Conservation (phyloP, 2,888 invertebrate species). For the Coleophora flavipennella region DNA sequence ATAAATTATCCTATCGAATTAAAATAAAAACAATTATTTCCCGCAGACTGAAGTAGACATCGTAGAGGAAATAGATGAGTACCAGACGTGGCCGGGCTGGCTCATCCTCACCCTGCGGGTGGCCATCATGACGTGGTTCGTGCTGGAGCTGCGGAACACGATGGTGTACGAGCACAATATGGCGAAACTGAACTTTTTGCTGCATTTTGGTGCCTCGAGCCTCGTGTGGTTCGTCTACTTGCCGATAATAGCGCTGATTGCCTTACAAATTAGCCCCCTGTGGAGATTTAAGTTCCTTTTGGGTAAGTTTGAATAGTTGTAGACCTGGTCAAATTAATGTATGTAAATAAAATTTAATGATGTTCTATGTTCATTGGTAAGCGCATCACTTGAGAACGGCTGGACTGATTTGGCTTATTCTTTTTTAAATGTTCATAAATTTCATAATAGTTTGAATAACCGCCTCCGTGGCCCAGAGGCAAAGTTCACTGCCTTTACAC, state of each 20-base stretch:
- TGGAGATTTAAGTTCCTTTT: conserved; percentile 96
- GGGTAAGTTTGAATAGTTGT: conserved; percentile 67
- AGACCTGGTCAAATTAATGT: conserved; percentile 21
- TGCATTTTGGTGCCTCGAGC: conserved; percentile 97
- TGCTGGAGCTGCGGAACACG: conserved; percentile 76
- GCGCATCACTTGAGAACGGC: no score
- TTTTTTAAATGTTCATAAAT: no score
- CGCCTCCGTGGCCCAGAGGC: no score
- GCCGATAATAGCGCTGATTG: conserved; percentile 94
- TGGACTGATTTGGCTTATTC: no score
- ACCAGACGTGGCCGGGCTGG: conserved; percentile 98
- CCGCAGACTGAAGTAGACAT: conserved; percentile 94
- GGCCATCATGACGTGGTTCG: conserved; percentile 91
- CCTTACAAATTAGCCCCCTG: conserved; percentile 92
- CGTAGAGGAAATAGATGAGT: conserved; percentile 96
- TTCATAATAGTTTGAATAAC: not conserved
- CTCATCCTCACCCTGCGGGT: conserved; percentile 90
- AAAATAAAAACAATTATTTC: not conserved
- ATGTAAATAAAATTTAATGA: no score
- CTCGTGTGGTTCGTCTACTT: conserved; percentile 98
- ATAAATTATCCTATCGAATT: no score
- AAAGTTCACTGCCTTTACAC: no score
- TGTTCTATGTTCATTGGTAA: no score
- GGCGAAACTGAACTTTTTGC: conserved; percentile 89
- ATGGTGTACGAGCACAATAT: conserved; percentile 71